Evolutionary conservation across 2,888 invertebrate genomes (phyloP), one percentile per base, ranked within the genome.

Genomic region (Eumerus sabulonum): DNA sequence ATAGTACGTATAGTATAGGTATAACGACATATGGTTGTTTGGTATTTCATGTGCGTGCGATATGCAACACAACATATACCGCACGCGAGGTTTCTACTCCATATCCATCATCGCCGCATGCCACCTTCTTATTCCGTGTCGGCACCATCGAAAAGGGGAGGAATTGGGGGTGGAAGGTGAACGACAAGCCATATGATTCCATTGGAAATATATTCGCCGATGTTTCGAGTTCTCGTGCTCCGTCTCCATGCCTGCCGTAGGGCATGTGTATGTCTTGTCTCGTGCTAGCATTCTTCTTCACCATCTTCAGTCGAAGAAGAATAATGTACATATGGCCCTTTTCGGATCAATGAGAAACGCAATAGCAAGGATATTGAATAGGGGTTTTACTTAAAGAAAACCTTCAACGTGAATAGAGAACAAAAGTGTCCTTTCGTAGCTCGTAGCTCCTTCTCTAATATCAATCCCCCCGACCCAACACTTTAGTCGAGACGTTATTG

Each of bases 41-140:
- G 27, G 27, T 27, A 60, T 66, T 72, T 64, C 57, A 54, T 66
- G 53, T 73, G 73, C 73, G 73, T 73, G 66, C 47, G 67, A 54
- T 73, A 47, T 73, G 71, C 64, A 72, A 60, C 48, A 73, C 66
- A 64, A 66, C 4, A n/a, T 57, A 11, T n/a, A 17, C 16, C 14
- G 42, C 73, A 73, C 66, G 73, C 73, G 66, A 73, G 59, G 3
- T 11, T 7, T 11, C 18, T 14, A 35, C 44, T 12, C 7, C 27
- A 7, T 27, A 27, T 27, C 27, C 27, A 27, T 27, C 27, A 27
- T 27, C 27, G 27, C 7, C 27, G 27, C 27, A 27, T 7, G 27
- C 27, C 47, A 17, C 12, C 44, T 17, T 11, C 3, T 17, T 40
- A 1, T n/a, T 18, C 17, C 7, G 7, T 36, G 13, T 14, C 11